phyloP scores from a whole-genome alignment of 2,113 vertebrate genomes.

The Zapus hudsonius region DNA sequence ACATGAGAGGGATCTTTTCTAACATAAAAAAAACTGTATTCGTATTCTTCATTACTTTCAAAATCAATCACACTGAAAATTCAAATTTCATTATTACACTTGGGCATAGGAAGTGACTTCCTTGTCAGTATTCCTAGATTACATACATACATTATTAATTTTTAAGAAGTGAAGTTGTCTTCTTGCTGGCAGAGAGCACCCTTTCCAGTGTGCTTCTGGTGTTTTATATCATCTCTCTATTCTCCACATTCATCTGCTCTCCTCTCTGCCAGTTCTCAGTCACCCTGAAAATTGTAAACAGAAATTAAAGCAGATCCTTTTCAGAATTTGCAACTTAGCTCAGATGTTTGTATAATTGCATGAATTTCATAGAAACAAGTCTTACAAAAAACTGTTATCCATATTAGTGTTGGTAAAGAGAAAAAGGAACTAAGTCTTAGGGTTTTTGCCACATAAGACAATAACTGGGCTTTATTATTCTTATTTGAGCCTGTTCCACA shows the following conservation, averaged over 20 bases:
- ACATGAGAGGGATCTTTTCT: too few species aligned
- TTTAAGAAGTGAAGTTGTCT: constrained; percentile 33
- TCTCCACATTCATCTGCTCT: background rate
- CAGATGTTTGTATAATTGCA: background rate
- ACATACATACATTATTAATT: background rate
- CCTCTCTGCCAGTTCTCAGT: background rate
- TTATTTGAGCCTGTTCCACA: background rate
- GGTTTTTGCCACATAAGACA: background rate
- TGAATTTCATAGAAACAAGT: background rate
- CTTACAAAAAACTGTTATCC: background rate
- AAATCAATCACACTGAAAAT: constrained; percentile 24
- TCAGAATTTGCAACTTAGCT: background rate
- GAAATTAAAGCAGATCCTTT: background rate
- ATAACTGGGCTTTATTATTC: background rate
- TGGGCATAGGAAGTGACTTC: constrained; percentile 26
- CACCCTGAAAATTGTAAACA: background rate
- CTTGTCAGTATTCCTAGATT: background rate
- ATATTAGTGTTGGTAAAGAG: background rate
- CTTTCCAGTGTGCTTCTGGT: background rate
- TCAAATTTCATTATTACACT: constrained; percentile 22
- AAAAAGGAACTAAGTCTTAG: background rate
- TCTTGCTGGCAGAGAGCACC: background rate
- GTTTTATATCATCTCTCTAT: background rate
- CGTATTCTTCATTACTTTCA: background rate
- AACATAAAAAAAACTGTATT: constrained; percentile 6